phyloP scores from a whole-genome alignment of 2,888 invertebrate species.

The Megalurothrips usitatus region DNA sequence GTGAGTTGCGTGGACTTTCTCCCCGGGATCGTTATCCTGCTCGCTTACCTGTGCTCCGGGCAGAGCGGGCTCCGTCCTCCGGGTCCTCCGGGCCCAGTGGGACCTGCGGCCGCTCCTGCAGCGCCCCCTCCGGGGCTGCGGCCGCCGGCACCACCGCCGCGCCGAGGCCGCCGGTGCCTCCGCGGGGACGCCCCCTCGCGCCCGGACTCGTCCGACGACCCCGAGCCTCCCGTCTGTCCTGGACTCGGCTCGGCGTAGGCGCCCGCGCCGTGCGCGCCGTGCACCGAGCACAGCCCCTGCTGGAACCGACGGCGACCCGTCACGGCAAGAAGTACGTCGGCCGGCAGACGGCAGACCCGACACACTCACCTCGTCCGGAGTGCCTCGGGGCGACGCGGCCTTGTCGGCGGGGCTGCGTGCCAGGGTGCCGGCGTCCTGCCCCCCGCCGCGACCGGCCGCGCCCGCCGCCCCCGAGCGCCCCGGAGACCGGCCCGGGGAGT shows the following conservation, averaged over 20 bases:
- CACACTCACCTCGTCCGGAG: not conserved
- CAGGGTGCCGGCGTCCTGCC: constrained; percentile 31
- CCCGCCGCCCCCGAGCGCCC: not conserved
- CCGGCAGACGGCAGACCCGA: not conserved
- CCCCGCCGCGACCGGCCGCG: constrained; percentile 11
- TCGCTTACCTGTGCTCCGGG: constrained; percentile 8
- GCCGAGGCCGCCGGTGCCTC: not conserved
- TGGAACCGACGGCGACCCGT: not conserved
- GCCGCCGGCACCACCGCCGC: not conserved
- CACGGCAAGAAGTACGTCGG: not conserved
- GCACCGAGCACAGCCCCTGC: constrained; percentile 3
- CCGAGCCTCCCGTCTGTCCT: not conserved
- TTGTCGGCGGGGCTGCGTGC: not conserved
- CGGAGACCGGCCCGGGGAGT: constrained; percentile 31
- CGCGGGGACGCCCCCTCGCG: constrained; percentile 7
- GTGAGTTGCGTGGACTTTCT: too few relatives aligned
- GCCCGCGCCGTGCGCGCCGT: not conserved
- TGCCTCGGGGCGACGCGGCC: constrained; percentile 25
- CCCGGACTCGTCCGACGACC: constrained; percentile 1
- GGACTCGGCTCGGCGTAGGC: not conserved
- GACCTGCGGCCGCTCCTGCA: not conserved
- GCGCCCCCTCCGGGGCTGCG: not conserved
- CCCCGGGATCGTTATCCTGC: not conserved
- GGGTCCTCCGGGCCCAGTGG: not conserved
- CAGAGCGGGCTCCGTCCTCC: not conserved